Base-by-base conservation (phyloP, 2,797 vertebrate genomes). In the Loris lydekkerianus region DNA sequence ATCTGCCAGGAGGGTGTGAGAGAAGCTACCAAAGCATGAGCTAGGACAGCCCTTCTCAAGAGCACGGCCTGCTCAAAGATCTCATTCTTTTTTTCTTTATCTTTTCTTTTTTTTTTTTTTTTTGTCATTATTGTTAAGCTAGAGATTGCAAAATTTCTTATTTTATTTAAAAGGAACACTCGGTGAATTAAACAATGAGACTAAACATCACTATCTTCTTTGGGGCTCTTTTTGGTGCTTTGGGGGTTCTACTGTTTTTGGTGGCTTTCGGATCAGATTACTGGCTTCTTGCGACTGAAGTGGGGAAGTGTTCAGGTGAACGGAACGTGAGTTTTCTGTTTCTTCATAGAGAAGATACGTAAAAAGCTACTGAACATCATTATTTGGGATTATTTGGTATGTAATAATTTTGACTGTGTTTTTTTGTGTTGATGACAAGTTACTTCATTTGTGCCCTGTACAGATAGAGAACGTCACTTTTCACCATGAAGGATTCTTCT, bases 261-360 rank as follows among this genome's bases (percentile, higher is more conserved):
- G 98, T 99, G 91, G 99, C 99, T 0, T 99, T 99, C 98, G 99
- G 99, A 98, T 99, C 99, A 0, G 99, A 99, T 98, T 99, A 99
- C 96, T 99, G 99, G 99, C 99, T 99, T 95, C 98, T 99, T 96
- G 99, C 98, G 86, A 99, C 99, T 0, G 99, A 99, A 98, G 87
- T 97, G 96, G 98, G 98, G 96, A 99, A 95, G 17, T 99, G 99
- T 98, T 97, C 98, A 91, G 94, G 93, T 96, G 99, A 98, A 97
- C 98, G 93, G 97, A 98, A 97, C 93, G 93, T 96, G 85, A 97
- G 97, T 96, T 97, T 97, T 97, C 91, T 96, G 0, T 92, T 95
- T 82, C 67, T 91, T 90, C 10, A 17, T 31, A 56, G 63, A 91
- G 89, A 61, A 86, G 37, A 40, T 49, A 4, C 37, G 7, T 89